These are phyloP conservation scores for Orbicella faveolata DNA, from an alignment of 64 coral and sea anemone species.

Conservation along the genomic window DNA sequence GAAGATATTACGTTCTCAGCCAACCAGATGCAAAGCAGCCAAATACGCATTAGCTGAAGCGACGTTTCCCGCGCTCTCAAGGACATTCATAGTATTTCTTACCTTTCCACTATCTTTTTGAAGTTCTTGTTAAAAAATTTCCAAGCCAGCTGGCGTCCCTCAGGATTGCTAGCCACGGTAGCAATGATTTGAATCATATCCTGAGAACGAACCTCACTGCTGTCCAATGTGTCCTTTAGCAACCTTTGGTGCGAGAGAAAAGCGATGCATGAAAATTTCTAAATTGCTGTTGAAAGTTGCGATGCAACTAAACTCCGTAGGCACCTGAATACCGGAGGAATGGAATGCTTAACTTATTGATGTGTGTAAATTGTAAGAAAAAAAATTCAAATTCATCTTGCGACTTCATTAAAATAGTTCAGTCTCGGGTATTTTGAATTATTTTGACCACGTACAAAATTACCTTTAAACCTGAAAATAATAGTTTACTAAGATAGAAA, in stretches of 20 bases:
- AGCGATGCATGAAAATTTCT: neutral
- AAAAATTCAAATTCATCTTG: too few relatives aligned
- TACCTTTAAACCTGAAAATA: too few relatives aligned
- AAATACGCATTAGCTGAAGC: too few relatives aligned
- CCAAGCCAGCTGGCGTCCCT: neutral
- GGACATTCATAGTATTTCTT: neutral
- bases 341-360: neutral
- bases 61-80: too few relatives aligned
- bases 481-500: too few relatives aligned
- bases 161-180: neutral
- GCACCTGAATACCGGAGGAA: too few relatives aligned
- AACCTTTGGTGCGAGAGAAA: neutral
- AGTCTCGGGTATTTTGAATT: too few relatives aligned
- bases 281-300: neutral
- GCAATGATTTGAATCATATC: conserved; percentile 15
- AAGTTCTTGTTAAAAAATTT: neutral
- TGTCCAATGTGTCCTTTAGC: neutral
- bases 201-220: neutral
- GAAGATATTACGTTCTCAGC: too few relatives aligned
- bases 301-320: neutral
- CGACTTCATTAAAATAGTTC: too few relatives aligned
- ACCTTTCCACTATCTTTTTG: neutral
- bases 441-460: too few relatives aligned
- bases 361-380: neutral
- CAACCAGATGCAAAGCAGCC: too few relatives aligned